Evolutionary conservation across 2,113 vertebrate genomes (phyloP), one percentile per base, ranked within the genome.

Genomic region (Terrapene triunguis): DNA sequence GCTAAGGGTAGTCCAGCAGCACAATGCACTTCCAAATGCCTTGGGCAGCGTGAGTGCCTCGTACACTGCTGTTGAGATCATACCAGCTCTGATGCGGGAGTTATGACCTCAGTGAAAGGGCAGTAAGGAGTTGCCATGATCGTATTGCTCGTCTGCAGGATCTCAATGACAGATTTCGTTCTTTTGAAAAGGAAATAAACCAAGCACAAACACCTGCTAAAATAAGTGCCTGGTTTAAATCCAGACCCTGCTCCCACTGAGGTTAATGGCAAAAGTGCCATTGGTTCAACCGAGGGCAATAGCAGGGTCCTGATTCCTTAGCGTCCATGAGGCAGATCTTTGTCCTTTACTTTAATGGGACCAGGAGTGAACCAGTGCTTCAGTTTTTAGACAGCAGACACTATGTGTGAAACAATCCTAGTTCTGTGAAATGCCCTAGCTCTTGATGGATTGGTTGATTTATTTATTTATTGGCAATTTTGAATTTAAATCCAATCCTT

Each of bases 251-350:
- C 65, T 90, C 79, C 32, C 9, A 4, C 5, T 89, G 62, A 38
- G 10, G 1, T 29, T n/a, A 65, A 32, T 59, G 38, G 35, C 88
- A 74, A 29, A 5, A 4, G 16, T n/a, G 16, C 57, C 93, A 83
- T 24, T 22, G 3, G 8, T 27, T 72, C 12, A 4, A 1, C 7
- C 0, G 48, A 3, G 47, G 42, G 54, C 0, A 1, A 29, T 3
- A 79, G 11, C 25, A 17, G 55, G 24, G 72, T 48, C 8, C 48
- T 0, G 0, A 22, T 35, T 7, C 42, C 32, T 9, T 65, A 8
- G 4, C 29, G 29, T 17, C 19, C 2, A 1, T 42, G 8, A 35
- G 17, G 74, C 14, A 82, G 5, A 27, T 0, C 0, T 84, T 55
- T 54, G 53, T 54, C 53, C 19, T 65, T 81, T 78, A 24, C 32